Evolutionary conservation across 2,113 vertebrate species (phyloP), one percentile per base, ranked within the genome.

Genomic region (Cercocebus atys): DNA sequence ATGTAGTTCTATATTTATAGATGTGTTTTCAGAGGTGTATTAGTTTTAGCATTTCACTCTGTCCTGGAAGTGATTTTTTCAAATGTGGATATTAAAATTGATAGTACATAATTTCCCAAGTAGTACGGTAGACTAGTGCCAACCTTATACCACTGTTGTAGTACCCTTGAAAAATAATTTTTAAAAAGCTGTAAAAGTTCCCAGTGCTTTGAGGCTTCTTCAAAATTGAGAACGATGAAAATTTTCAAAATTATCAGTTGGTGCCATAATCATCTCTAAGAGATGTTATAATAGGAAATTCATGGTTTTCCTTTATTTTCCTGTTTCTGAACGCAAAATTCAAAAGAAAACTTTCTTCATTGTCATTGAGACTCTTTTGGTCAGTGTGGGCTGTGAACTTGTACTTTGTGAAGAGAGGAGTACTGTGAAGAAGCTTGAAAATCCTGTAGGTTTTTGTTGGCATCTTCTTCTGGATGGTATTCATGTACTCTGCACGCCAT

Each of bases 251-350:
- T 84, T 80, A 82, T 90, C 40, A 45, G 0, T 95, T 11, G 47
- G 30, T 82, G 22, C 12, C 80, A 20, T 88, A 76, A 70, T 92
- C 87, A 76, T 75, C 94, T 85, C 90, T 88, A 45, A 88, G 43
- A 93, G 86, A 66, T 94, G 45, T 45, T 68, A 23, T 52, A 70
- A 76, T 38, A 81, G 70, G 52, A 59, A 81, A 86, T 84, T 94
- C 27, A 55, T 82, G 18, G 27, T 32, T 61, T 95, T 96, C 73
- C 95, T 97, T 94, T 50, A 79, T 95, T 73, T 90, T 93, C 43
- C 35, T 35, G 9, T 92, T 79, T 95, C 59, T 93, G 84, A 90
- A 78, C 52, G n/a, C 8, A 93, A 20, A 94, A 23, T 96, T 86
- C 38, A 81, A 72, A 93, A 95, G 90, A 81, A 94, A 90, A 70